Evolutionary conservation across 2,113 vertebrate genomes (phyloP), one percentile per base, ranked within the genome.

Genomic region (Hystrix brachyura): DNA sequence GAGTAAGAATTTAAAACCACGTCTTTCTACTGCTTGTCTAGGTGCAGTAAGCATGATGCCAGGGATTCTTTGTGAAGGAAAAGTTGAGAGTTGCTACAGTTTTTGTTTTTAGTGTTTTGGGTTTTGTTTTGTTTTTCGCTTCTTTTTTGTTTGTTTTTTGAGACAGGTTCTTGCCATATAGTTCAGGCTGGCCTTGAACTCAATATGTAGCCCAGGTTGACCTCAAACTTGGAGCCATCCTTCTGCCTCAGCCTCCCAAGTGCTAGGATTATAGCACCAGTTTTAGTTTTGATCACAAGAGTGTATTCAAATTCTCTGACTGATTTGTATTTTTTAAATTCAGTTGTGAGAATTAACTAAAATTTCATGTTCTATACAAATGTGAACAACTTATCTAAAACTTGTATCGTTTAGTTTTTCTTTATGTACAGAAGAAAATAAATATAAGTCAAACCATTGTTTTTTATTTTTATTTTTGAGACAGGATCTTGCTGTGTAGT

Each of bases 321-420:
- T 95, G 38, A 53, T 81, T 85, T 84, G 9, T 93, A 32, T 87
- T 87, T 88, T 48, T 57, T 81, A 48, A 53, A n/a, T 71, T 89
- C 46, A 48, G 7, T 94, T 94, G 23, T 91, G 60, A 81, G 51
- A 89, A 81, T 88, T 94, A 91, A 87, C 92, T 76, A 86, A 93
- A 84, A 93, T 91, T 81, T 81, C 78, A 23, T 60, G 51, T 95
- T 84, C 23, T 69, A 0, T 88, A 32, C n/a, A 85, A 11, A 81
- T 88, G 21, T 88, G 59, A 97, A 23, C 9, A 78, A 64, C 48
- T 64, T 84, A 18, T 53, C 11, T 90, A 38, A 14, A 81, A 72
- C 11, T 90, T 84, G 12, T 67, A 12, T 57, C 81, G 91, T 94
- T 95, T 72, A 65, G 34, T 62, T 90, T 95, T 92, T 89, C 79